These are phyloP conservation scores for Drosophila aldrichi DNA, from an alignment of 2,888 invertebrate genomes.

Conservation along the genomic window DNA sequence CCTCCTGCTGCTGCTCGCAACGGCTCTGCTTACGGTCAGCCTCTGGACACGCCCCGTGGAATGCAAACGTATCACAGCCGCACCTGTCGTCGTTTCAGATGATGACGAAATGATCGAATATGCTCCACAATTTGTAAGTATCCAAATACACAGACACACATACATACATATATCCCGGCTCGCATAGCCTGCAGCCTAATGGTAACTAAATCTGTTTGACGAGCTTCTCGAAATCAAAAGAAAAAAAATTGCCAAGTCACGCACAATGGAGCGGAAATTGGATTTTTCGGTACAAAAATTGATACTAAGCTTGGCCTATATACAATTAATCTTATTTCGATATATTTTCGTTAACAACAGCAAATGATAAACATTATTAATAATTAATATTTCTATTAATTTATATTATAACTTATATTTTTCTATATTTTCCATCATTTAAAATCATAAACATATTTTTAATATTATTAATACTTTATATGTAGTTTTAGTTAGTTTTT, in stretches of 20 bases:
- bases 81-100: constrained; percentile 64
- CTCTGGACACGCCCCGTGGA: constrained; percentile 56
- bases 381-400: too few species aligned
- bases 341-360: background rate
- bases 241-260: constrained; percentile 12
- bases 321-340: background rate
- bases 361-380: too few species aligned
- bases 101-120: constrained; percentile 82
- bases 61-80: constrained; percentile 35
- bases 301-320: background rate
- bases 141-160: background rate
- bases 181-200: constrained; percentile 21
- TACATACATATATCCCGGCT: background rate
- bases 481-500: too few species aligned
- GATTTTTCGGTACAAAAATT: background rate
- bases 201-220: constrained; percentile 20
- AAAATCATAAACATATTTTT: too few species aligned
- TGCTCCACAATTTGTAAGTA: constrained; percentile 84
- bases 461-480: too few species aligned
- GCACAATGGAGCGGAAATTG: constrained; percentile 32
- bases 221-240: constrained; percentile 4
- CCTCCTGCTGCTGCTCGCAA: constrained; percentile 41
- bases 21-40: constrained; percentile 40
- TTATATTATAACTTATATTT: too few species aligned
- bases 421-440: too few species aligned